Conservation (phyloP, 2,888 invertebrate genomes). For the Neoitamus cyanurus region DNA sequence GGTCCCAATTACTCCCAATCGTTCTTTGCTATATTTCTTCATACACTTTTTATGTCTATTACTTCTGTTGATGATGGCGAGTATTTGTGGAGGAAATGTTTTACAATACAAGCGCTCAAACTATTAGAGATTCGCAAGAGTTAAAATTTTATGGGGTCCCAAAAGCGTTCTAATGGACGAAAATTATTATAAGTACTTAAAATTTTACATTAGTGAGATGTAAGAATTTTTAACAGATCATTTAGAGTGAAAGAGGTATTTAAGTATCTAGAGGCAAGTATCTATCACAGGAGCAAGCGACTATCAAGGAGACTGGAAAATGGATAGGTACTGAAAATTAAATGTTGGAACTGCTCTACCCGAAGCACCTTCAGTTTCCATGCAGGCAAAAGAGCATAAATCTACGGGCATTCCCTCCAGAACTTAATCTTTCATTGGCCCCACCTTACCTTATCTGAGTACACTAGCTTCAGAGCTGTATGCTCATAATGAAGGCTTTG, state of each 20-base stretch:
- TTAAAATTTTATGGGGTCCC: too few relatives aligned
- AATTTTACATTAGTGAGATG: not conserved
- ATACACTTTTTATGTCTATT: too few relatives aligned
- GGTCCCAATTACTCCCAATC: too few relatives aligned
- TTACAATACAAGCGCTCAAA: too few relatives aligned
- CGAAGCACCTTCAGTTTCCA: not conserved
- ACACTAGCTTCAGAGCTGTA: not conserved
- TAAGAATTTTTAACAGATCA: not conserved
- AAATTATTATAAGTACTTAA: not conserved
- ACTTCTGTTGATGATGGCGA: too few relatives aligned
- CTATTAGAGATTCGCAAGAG: too few relatives aligned
- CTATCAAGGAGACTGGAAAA: not conserved
- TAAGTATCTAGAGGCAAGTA: too few relatives aligned
- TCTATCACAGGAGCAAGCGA: too few relatives aligned
- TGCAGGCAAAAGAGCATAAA: not conserved
- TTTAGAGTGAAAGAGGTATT: not conserved
- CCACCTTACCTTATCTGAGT: not conserved
- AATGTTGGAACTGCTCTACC: not conserved
- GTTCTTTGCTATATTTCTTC: too few relatives aligned
- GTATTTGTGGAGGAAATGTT: too few relatives aligned
- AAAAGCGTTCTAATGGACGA: not conserved
- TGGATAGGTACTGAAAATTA: not conserved
- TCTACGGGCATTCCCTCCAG: not conserved
- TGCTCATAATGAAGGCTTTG: not conserved
- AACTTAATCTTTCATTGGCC: not conserved